Evolutionary conservation across 2,113 vertebrate species (phyloP), one percentile per base, ranked within the genome.

Genomic region (Chaenocephalus aceratus): DNA sequence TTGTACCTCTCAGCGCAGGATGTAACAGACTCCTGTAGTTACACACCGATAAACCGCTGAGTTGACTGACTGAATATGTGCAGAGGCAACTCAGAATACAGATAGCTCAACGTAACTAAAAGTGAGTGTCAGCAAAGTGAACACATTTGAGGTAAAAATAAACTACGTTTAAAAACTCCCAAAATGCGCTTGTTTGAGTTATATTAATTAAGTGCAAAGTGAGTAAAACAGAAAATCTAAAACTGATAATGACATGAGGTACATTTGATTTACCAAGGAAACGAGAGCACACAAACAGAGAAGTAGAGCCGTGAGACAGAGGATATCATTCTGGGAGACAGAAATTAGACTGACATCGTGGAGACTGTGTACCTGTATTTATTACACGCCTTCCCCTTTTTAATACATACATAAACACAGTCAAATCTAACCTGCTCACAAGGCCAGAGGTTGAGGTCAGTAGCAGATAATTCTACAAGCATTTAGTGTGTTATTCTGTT

Each of bases 401-500:
- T 15, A 23, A 21, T 71, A 51, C 30, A 30, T 30, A 30, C 56
- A 57, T 44, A 56, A 56, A 80, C 72, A 66, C 68, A 56, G 53
- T 44, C 41, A 10, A 30, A 51, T 54, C 48, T 3, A 2, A 23
- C 49, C 8, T 45, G 10, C 41, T 68, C 23, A 46, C n/a, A 3
- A 46, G 41, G 34, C 30, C 15, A 63, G 23, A 53, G 34, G 54
- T 8, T 44, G 16, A 21, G 58, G 64, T 48, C 12, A 62, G 16
- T 10, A 68, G 56, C 12, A 69, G 44, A 74, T 48, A 16, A 67
- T 44, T 51, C 16, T 53, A 52, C 16, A 52, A 9, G 56, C 10
- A 66, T 56, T 72, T 62, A 53, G 54, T 75, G 62, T 67, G 34
- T 77, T 63, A 69, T 72, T 79, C 36, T 65, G 8, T 82, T 34